These are phyloP conservation scores for Microctenopoma stevenorrisi DNA, from an alignment of 2,797 vertebrate genomes.

Conservation along the genomic window DNA sequence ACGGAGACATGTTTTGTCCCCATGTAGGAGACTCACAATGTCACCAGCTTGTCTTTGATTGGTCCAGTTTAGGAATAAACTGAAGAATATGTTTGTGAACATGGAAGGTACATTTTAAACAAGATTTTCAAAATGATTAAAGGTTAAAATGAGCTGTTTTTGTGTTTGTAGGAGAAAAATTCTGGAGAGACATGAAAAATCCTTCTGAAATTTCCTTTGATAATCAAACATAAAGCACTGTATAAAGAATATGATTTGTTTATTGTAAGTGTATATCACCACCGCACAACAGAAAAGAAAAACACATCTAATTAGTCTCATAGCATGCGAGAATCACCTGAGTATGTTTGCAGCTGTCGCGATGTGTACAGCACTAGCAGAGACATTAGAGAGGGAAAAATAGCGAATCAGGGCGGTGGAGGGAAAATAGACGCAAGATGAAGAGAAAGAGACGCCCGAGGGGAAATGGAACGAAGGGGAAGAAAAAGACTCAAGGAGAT, in stretches of 20 bases:
- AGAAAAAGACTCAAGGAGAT: constrained; percentile 46
- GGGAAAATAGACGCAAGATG: constrained; percentile 39
- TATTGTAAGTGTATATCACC: neutral
- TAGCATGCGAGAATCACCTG: neutral
- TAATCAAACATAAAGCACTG: neutral
- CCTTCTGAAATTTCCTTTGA: too few species aligned
- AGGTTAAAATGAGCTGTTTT: too few species aligned
- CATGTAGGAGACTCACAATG: too few species aligned
- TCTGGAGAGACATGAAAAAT: too few species aligned
- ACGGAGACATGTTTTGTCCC: too few species aligned
- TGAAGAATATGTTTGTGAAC: too few species aligned
- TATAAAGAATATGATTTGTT: too few species aligned
- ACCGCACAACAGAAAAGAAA: neutral
- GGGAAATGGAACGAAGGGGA: constrained; percentile 38
- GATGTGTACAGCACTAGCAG: neutral
- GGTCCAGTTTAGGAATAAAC: too few species aligned
- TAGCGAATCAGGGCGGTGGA: constrained; percentile 14
- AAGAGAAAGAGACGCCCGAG: constrained; percentile 39
- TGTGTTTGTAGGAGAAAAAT: too few species aligned
- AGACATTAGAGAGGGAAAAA: constrained; percentile 6
- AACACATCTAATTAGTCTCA: neutral
- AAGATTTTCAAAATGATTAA: too few species aligned
- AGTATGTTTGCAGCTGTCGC: constrained; percentile 14
- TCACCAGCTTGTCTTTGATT: too few species aligned
- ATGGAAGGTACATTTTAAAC: too few species aligned